Base-by-base conservation (phyloP, 2,113 vertebrate species). In the Ceratotherium simum region DNA sequence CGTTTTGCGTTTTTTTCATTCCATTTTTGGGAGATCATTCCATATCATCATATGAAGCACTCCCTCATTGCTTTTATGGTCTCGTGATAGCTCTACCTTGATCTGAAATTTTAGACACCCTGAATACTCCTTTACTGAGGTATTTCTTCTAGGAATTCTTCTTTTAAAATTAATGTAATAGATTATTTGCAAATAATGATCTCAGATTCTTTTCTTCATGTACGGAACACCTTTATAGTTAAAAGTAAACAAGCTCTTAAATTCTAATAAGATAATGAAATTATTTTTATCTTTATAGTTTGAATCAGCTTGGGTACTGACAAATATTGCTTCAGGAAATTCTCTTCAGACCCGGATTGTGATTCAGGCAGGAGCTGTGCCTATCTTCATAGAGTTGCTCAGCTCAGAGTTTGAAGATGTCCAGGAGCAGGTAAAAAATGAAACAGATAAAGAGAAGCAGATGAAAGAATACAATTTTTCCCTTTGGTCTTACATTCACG, bases 291-390 rank as follows among this genome's bases (percentile, higher is more conserved):
- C 73, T 98, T 98, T 95, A 81, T 98, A 99, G 99, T 99, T 99
- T 98, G 99, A 99, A 98, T 99, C 99, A 92, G 99, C 99, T 0
- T 99, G 99, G 99, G 99, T 99, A 80, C 98, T 99, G 98, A 99
- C 99, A 91, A 99, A 99, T 99, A 99, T 99, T 97, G 99, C 99
- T 76, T 99, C 99, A 39, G 99, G 99, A 85, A 99, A 99, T 80
- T 99, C 99, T 86, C 99, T 99, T 98, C 99, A 99, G 98, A 99
- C 99, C 12, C 99, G 99, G 56, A 99, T 99, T 98, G 99, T 99
- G 86, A 99, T 99, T 98, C 99, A 99, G 98, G 99, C 99, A 67
- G 99, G 99, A 94, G 99, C 99, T 3, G 99, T 99, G 62, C 99
- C 99, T 87, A 99, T 99, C 98, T 99, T 99, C 98, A 99, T 99